Evolutionary conservation across 2,797 vertebrate species (phyloP).

Genomic region (Sebastes flavidus): DNA sequence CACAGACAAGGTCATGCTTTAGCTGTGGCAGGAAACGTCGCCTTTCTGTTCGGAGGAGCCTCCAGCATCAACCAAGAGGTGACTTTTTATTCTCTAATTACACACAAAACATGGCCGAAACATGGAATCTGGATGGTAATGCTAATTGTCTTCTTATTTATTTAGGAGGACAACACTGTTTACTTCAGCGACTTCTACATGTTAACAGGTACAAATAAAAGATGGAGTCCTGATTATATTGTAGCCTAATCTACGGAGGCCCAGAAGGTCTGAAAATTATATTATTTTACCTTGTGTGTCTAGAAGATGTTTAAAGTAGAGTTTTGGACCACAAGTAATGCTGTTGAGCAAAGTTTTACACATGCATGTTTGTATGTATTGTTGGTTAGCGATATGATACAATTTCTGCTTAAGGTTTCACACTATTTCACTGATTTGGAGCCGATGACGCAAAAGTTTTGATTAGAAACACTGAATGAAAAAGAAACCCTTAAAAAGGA

Average conservation of each 20-base stretch:
- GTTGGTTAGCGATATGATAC: neutral
- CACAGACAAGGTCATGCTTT: constrained; percentile 76
- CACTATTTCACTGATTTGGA: neutral
- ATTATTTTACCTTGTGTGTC: neutral
- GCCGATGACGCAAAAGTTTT: too few species aligned
- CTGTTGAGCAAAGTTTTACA: neutral
- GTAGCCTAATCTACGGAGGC: neutral
- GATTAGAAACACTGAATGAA: neutral
- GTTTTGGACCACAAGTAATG: neutral
- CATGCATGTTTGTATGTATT: neutral
- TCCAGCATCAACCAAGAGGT: constrained; percentile 65
- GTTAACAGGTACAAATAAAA: constrained; percentile 78
- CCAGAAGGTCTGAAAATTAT: neutral
- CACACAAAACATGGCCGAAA: neutral
- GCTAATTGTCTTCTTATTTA: neutral
- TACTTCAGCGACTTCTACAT: constrained; percentile 87
- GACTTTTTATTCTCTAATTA: neutral
- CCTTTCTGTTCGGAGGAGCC: constrained; percentile 81
- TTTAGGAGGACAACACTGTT: constrained; percentile 66
- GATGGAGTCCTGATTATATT: neutral
- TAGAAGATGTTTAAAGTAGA: neutral
- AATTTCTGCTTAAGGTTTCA: neutral
- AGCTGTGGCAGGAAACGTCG: constrained; percentile 77
- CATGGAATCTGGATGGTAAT: neutral
- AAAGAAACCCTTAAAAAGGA: too few species aligned